These are phyloP conservation scores for Anhinga rufa DNA, from an alignment of 2,113 vertebrate species.

Conservation along the genomic window DNA sequence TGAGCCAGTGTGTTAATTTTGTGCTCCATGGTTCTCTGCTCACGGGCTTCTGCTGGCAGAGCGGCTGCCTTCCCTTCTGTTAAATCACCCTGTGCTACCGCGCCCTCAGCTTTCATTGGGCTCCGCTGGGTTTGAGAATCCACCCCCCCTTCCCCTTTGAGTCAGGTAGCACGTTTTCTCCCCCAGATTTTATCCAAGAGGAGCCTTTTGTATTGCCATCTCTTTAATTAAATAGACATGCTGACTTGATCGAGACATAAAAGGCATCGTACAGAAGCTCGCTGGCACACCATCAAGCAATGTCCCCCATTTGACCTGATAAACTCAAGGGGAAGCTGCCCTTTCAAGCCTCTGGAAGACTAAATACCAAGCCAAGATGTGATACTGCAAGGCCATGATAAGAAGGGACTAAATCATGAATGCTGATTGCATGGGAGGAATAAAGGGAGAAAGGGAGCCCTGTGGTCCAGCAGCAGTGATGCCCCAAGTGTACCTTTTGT, in stretches of 20 bases:
- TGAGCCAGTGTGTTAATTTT: constrained; percentile 74
- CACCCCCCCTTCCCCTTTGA: background rate
- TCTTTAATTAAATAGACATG: constrained; percentile 33
- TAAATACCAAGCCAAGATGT: constrained; percentile 54
- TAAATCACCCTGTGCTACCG: constrained; percentile 20
- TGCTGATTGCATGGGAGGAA: background rate
- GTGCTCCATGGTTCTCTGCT: constrained; percentile 77
- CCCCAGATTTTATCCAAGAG: constrained; percentile 9
- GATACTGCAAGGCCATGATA: constrained; percentile 52
- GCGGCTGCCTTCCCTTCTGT: constrained; percentile 74
- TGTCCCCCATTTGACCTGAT: constrained; percentile 36
- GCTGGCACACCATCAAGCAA: constrained; percentile 38
- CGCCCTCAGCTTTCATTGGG: constrained; percentile 13
- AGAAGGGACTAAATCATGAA: constrained; percentile 21
- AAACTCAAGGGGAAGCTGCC: constrained; percentile 64
- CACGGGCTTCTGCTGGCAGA: constrained; percentile 70
- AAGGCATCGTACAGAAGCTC: constrained; percentile 23
- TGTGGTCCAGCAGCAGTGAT: background rate
- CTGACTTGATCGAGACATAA: constrained; percentile 20
- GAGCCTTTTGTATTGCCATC: constrained; percentile 15
- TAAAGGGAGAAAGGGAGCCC: background rate
- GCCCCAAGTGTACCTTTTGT: background rate
- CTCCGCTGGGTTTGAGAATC: background rate
- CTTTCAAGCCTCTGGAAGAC: constrained; percentile 54
- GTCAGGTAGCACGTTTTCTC: background rate